phyloP scores from a whole-genome alignment of 2,797 vertebrate species.

The Peromyscus eremicus region DNA sequence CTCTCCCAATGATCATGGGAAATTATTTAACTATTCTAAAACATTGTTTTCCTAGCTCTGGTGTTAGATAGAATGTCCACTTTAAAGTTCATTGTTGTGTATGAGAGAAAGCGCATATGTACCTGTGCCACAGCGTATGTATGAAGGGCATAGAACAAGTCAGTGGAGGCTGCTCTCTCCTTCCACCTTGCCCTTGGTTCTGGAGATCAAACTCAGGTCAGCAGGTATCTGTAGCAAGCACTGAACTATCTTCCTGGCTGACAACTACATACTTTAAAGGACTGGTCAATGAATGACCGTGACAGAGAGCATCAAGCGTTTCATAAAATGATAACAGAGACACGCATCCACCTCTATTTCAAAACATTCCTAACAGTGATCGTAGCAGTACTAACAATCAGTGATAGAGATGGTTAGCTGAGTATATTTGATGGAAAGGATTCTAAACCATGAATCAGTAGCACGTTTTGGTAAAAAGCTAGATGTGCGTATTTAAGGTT shows the following conservation, averaged over 20 bases:
- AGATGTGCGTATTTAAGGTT: conserved; percentile 8
- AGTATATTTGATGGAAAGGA: not conserved
- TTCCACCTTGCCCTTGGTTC: not conserved
- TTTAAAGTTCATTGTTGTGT: not conserved
- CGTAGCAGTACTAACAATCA: not conserved
- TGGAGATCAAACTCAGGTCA: not conserved
- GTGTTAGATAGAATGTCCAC: not conserved
- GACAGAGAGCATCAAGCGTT: not conserved
- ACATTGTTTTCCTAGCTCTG: not conserved
- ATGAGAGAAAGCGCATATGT: not conserved
- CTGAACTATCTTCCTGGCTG: not conserved
- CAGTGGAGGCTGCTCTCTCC: not conserved
- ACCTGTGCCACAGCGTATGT: not conserved
- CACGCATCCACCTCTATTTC: not conserved
- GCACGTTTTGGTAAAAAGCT: not conserved
- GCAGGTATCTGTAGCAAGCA: not conserved
- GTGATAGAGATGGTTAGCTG: not conserved
- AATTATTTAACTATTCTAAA: conserved; percentile 1
- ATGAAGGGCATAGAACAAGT: not conserved
- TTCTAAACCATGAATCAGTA: not conserved
- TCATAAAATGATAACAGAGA: not conserved
- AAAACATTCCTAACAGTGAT: not conserved
- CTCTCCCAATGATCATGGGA: not conserved
- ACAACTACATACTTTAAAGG: not conserved
- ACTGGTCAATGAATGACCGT: not conserved